A percentile compares a stretch with the other conserved stretches of the same genome.
Evolutionary conservation across 1,140 invertebrate species (phyloP).

Genomic region (Bombus waltoni): DNA sequence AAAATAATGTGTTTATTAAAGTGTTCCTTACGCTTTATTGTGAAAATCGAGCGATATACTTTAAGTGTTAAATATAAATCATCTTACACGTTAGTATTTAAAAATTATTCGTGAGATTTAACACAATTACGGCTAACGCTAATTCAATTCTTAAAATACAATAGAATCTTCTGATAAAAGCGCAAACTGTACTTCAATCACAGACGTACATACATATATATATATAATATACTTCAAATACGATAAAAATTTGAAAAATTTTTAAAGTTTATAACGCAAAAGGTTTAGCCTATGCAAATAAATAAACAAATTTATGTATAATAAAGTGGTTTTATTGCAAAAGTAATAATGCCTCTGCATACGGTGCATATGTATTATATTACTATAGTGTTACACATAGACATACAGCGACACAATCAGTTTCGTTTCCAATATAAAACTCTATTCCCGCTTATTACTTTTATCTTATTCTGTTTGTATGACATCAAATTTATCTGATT

Average conservation of each 20-base stretch:
- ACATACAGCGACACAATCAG: neutral
- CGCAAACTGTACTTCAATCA: neutral
- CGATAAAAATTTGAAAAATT: neutral
- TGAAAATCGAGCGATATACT: neutral
- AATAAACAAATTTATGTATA: neutral
- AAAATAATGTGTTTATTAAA: neutral
- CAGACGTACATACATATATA: neutral
- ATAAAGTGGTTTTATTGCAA: neutral
- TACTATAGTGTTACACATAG: neutral
- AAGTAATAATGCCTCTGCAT: neutral
- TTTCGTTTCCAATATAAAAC: neutral
- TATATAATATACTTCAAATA: neutral
- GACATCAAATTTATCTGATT: no score
- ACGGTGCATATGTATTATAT: no score
- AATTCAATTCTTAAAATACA: neutral
- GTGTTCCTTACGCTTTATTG: neutral
- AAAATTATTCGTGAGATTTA: neutral
- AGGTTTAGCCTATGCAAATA: neutral
- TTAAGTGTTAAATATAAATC: neutral
- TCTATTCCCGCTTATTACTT: neutral
- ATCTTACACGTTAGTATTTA: neutral
- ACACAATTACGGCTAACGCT: neutral
- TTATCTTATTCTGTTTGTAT: neutral
- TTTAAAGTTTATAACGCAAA: neutral
- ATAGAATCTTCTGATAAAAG: neutral